phyloP scores from a whole-genome alignment of 2,888 invertebrate species.

The Periphyllus acericola region DNA sequence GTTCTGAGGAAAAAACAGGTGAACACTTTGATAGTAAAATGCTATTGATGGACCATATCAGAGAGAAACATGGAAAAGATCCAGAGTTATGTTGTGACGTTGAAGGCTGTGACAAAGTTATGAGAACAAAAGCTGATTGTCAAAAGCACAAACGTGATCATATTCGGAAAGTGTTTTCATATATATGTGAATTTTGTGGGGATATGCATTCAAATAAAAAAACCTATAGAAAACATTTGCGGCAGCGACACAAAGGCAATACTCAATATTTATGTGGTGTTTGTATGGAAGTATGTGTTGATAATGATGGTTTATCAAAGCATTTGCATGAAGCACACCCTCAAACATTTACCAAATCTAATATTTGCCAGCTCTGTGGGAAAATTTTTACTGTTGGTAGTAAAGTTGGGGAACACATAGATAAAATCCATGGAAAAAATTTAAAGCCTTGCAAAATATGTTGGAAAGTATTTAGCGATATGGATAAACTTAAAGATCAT shows the following conservation, averaged over 20 bases:
- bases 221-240: conserved; percentile 72
- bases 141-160: conserved; percentile 71
- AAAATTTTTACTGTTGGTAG: conserved; percentile 73
- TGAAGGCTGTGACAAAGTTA: conserved; percentile 69
- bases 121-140: conserved; percentile 70
- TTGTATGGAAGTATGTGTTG: conserved; percentile 71
- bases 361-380: conserved; percentile 72
- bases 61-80: conserved; percentile 69
- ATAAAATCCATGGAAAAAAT: conserved; percentile 72
- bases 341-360: conserved; percentile 69
- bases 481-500: conserved; percentile 70
- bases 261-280: conserved; percentile 72
- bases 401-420: conserved; percentile 73
- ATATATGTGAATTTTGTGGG: conserved; percentile 71
- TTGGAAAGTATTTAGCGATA: conserved; percentile 71
- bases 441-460: conserved; percentile 73
- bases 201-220: conserved; percentile 72
- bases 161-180: conserved; percentile 63
- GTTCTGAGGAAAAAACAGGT: conserved; percentile 68
- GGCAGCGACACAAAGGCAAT: conserved; percentile 71
- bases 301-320: conserved; percentile 71
- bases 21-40: conserved; percentile 69
- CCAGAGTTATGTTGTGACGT: conserved; percentile 70
- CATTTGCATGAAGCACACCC: conserved; percentile 71
- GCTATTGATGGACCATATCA: conserved; percentile 72